Conservation (phyloP, 2,797 vertebrate genomes). For the Anas bahamensis region DNA sequence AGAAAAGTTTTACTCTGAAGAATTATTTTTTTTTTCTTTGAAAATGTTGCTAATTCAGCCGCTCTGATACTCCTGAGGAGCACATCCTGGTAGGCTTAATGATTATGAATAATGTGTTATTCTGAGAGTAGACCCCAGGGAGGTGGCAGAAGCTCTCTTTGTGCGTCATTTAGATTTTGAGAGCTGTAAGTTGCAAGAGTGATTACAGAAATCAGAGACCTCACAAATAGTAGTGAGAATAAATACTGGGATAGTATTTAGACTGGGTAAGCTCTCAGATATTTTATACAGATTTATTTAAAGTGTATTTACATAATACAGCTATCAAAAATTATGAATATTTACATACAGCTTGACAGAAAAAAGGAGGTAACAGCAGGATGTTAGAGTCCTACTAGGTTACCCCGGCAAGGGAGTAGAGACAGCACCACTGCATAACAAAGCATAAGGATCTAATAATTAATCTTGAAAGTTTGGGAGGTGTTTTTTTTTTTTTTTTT, state of each 20-base stretch:
- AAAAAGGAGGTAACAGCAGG: not conserved
- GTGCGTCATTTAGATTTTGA: not conserved
- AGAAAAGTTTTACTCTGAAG: not conserved
- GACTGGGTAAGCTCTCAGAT: not conserved
- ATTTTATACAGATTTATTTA: not conserved
- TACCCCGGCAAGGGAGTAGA: not conserved
- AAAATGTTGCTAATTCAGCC: not conserved
- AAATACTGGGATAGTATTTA: constrained; percentile 26
- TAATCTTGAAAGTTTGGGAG: not conserved
- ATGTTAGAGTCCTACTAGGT: not conserved
- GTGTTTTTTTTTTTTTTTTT: not conserved
- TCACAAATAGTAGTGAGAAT: constrained; percentile 15
- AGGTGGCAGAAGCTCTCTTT: not conserved
- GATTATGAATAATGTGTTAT: not conserved
- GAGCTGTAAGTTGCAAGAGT: not conserved
- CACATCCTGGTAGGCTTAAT: not conserved
- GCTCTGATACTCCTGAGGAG: not conserved
- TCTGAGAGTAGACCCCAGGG: not conserved
- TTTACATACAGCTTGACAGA: not conserved
- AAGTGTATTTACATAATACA: not conserved
- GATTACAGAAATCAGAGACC: not conserved
- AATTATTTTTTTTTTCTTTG: not conserved
- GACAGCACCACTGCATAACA: not conserved
- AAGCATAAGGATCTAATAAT: not conserved
- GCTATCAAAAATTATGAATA: not conserved